These are phyloP conservation scores for Psococerastis gibbosa DNA, from an alignment of 2,888 invertebrate species.

Conservation along the genomic window DNA sequence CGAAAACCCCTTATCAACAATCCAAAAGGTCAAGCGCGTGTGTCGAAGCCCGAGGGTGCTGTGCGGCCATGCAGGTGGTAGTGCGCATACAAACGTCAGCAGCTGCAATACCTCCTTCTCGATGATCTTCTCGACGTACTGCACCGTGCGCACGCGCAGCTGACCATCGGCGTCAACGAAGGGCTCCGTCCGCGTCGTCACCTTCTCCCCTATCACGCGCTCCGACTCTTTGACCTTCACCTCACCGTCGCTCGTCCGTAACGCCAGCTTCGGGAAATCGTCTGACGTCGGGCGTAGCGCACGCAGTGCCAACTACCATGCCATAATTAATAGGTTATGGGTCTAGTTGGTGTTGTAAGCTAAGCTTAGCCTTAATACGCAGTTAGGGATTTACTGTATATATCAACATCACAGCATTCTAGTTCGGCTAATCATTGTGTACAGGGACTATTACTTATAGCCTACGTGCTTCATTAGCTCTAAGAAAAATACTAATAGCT, in stretches of 20 bases:
- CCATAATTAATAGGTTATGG: too few relatives aligned
- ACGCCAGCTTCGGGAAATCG: slow-evolving; percentile 67
- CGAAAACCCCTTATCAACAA: too few relatives aligned
- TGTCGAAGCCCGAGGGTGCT: too few relatives aligned
- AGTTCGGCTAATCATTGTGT: too few relatives aligned
- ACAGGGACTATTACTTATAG: too few relatives aligned
- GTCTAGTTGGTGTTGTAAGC: too few relatives aligned
- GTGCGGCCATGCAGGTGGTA: slow-evolving; percentile 7
- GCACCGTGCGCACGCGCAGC: slow-evolving; percentile 72
- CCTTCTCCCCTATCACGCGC: slow-evolving; percentile 73
- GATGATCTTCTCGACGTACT: slow-evolving; percentile 88
- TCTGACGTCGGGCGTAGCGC: slow-evolving; percentile 39
- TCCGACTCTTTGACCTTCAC: slow-evolving; percentile 75
- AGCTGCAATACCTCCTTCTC: slow-evolving; percentile 69
- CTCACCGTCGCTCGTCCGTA: slow-evolving; percentile 69
- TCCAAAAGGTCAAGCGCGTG: too few relatives aligned
- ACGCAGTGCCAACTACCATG: slow-evolving; percentile 8
- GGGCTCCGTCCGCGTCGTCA: slow-evolving; percentile 72
- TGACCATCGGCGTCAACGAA: slow-evolving; percentile 70
- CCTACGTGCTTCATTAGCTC: too few relatives aligned
- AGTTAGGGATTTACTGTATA: too few relatives aligned
- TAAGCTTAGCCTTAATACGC: too few relatives aligned
- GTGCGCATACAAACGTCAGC: not conserved
- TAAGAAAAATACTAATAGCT: too few relatives aligned
- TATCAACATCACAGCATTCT: too few relatives aligned